Evolutionary conservation across 2,113 vertebrate genomes (phyloP).

Genomic region (Noturus placidus): DNA sequence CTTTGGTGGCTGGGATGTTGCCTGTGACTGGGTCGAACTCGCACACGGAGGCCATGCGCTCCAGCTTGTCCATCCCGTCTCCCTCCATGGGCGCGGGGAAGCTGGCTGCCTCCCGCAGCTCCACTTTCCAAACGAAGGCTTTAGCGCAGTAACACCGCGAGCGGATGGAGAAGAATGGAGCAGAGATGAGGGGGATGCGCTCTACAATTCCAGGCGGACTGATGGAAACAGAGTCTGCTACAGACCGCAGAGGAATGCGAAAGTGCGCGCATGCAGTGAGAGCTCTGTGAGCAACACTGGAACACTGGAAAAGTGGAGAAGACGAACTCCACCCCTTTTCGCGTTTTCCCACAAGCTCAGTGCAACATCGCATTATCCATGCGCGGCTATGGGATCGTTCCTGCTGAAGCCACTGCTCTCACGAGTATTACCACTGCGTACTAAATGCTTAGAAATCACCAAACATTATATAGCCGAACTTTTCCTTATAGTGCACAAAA

Average conservation of each 20-base stretch:
- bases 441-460: neutral
- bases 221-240: slow-evolving; percentile 42
- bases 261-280: neutral
- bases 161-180: slow-evolving; percentile 35
- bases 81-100: slow-evolving; percentile 74
- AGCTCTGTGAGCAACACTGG: slow-evolving; percentile 43
- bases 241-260: slow-evolving; percentile 38
- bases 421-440: slow-evolving; percentile 37
- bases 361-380: slow-evolving; percentile 62
- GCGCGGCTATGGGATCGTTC: slow-evolving; percentile 40
- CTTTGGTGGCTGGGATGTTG: slow-evolving; percentile 90
- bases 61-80: slow-evolving; percentile 83
- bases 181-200: slow-evolving; percentile 29
- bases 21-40: slow-evolving; percentile 83
- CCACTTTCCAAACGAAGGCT: slow-evolving; percentile 49
- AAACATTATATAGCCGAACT: neutral
- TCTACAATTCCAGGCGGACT: slow-evolving; percentile 48
- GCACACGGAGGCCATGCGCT: slow-evolving; percentile 81
- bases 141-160: slow-evolving; percentile 48
- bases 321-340: slow-evolving; percentile 73
- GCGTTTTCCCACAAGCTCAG: slow-evolving; percentile 66
- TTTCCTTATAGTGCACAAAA: neutral
- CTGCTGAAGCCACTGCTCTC: slow-evolving; percentile 49
- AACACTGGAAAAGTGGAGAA: slow-evolving; percentile 67
- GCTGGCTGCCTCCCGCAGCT: slow-evolving; percentile 62